phyloP scores from a whole-genome alignment of 2,113 vertebrate species.

The Ameiurus melas region DNA sequence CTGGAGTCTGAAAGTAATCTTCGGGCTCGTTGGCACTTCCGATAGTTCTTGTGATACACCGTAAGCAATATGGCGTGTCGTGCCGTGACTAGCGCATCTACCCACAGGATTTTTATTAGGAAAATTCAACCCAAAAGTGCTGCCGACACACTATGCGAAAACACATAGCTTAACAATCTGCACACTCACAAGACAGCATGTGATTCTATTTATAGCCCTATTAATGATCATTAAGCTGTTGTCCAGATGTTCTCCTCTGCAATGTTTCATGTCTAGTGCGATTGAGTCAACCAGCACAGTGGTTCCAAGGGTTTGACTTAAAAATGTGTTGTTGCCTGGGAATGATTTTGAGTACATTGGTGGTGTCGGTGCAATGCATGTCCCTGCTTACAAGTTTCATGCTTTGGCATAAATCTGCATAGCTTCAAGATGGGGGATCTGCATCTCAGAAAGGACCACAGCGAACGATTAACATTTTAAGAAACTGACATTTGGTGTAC shows the following conservation, averaged over 20 bases:
- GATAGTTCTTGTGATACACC: constrained; percentile 16
- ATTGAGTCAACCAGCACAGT: constrained; percentile 60
- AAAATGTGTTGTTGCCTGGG: constrained; percentile 50
- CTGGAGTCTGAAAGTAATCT: constrained; percentile 50
- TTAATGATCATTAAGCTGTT: constrained; percentile 61
- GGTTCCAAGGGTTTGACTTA: constrained; percentile 41
- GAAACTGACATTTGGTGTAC: not conserved
- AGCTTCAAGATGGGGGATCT: constrained; percentile 52
- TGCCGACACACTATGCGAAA: not conserved
- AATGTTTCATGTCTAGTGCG: constrained; percentile 58
- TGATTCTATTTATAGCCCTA: constrained; percentile 66
- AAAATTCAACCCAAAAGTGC: constrained; percentile 1
- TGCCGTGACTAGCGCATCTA: constrained; percentile 31
- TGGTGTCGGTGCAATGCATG: constrained; percentile 53
- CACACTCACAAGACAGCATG: constrained; percentile 51
- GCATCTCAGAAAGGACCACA: constrained; percentile 54
- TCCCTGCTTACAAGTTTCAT: constrained; percentile 54
- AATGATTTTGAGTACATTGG: constrained; percentile 58
- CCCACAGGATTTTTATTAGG: constrained; percentile 28
- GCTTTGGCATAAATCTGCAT: constrained; percentile 59
- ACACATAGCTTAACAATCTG: constrained; percentile 61
- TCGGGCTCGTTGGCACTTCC: constrained; percentile 55
- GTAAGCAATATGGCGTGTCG: constrained; percentile 22
- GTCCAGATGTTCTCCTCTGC: constrained; percentile 65
- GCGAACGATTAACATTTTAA: constrained; percentile 29